Evolutionary conservation across 2,113 vertebrate species (phyloP), one percentile per base, ranked within the genome.

Genomic region (Formicarius rufipectus): DNA sequence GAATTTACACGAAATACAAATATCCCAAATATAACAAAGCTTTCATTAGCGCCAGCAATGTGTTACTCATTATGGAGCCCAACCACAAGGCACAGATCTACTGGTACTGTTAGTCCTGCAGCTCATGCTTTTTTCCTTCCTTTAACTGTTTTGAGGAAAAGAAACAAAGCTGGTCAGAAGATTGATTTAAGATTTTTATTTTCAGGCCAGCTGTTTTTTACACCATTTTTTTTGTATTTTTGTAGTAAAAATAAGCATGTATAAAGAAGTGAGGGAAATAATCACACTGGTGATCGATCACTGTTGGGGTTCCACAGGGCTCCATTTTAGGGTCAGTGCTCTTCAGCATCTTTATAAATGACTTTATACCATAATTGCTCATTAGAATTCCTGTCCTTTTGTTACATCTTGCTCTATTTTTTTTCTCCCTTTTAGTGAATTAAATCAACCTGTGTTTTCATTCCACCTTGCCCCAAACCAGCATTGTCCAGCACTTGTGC

Each of bases 341-440:
- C 50, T 28, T 52, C 50, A 52, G 24, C 50, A 52, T 52, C 25
- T 28, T 52, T 25, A 52, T 28, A 52, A 52, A 28, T 27, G 25
- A 16, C 50, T 52, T 52, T 52, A n/a, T 22, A 11, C 13, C 1
- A 12, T 28, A 31, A 55, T 44, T 25, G 47, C 2, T 60, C 8
- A 12, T 60, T 73, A n/a, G 49, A 68, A 22, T 44, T 58, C 31
- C 9, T 42, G 6, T 4, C 39, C 1, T 74, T 30, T 52, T 63
- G 4, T 39, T 69, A 15, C 21, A 49, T 25, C 10, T n/a, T 6
- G 6, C 22, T 55, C 1, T 39, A 33, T 78, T 62, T 35, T 35
- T 7, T 5, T 4, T 0, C 10, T 39, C 6, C 3, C 5, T 37
- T 3, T 27, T 23, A 55, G n/a, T 24, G 15, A 71, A 74, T 56